These are phyloP conservation scores for Dione juno DNA, from an alignment of 2,888 invertebrate species.

Conservation along the genomic window DNA sequence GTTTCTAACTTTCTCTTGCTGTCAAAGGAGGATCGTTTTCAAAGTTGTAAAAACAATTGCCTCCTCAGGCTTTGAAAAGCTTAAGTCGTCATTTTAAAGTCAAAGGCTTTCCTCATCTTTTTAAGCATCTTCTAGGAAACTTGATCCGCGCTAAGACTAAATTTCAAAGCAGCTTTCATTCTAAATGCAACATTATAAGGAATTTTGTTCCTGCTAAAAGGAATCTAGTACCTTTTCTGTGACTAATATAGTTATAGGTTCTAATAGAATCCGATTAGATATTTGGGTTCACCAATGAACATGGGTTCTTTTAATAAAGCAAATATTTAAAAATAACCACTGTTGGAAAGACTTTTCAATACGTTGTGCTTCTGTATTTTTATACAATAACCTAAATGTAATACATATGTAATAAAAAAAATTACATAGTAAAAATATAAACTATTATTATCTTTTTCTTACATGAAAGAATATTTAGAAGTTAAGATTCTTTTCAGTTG, in stretches of 20 bases:
- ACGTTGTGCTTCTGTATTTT: too few relatives aligned
- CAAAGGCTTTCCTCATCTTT: not conserved
- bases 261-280: not conserved
- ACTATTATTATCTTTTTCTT: not conserved
- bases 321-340: too few relatives aligned
- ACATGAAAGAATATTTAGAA: constrained; percentile 10
- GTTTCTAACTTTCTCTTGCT: too few relatives aligned
- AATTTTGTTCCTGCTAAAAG: too few relatives aligned
- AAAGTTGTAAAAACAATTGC: constrained; percentile 8
- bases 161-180: constrained; percentile 3
- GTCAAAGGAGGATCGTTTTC: not conserved
- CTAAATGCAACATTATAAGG: not conserved
- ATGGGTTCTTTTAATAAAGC: not conserved
- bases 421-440: too few relatives aligned
- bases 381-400: too few relatives aligned
- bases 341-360: too few relatives aligned
- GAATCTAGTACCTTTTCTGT: not conserved
- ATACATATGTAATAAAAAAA: too few relatives aligned
- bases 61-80: not conserved
- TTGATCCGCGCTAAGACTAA: not conserved
- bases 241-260: not conserved
- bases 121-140: constrained; percentile 4
- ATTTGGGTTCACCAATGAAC: not conserved
- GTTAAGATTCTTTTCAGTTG: constrained; percentile 21
- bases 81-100: constrained; percentile 13